Conservation (phyloP, 2,797 vertebrate genomes). For the Pangasius krempfi region DNA sequence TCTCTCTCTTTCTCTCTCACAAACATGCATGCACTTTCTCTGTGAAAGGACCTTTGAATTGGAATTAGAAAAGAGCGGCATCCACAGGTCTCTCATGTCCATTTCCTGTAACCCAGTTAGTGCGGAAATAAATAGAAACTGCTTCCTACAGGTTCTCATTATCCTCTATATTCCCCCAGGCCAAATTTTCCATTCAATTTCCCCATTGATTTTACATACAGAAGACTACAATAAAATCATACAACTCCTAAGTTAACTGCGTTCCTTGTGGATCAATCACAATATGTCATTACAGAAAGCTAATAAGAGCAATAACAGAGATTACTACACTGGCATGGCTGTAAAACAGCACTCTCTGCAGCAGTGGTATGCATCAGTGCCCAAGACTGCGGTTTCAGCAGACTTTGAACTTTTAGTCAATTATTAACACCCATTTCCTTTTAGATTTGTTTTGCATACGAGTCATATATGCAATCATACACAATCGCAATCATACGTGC, state of each 20-base stretch:
- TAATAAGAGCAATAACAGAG: constrained; percentile 26
- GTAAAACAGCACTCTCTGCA: background rate
- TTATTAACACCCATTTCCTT: constrained; percentile 34
- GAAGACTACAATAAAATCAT: constrained; percentile 71
- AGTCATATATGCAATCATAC: background rate
- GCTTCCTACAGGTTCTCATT: constrained; percentile 67
- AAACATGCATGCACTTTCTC: background rate
- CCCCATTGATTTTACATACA: constrained; percentile 72
- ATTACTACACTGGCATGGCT: constrained; percentile 16
- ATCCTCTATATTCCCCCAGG: constrained; percentile 65
- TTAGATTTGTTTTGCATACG: constrained; percentile 13
- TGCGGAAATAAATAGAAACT: constrained; percentile 63
- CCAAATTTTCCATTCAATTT: constrained; percentile 70
- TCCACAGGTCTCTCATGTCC: constrained; percentile 64
- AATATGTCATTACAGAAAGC: constrained; percentile 68
- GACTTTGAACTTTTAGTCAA: constrained; percentile 45
- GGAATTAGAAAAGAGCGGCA: constrained; percentile 63
- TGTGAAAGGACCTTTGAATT: constrained; percentile 57
- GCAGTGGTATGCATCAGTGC: background rate
- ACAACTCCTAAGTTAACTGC: constrained; percentile 76
- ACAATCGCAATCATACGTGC: background rate
- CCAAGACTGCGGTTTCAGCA: background rate
- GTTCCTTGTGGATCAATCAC: constrained; percentile 75
- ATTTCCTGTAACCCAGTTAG: constrained; percentile 73
- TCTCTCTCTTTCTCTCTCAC: background rate